These are phyloP conservation scores for Lerema accius DNA, from an alignment of 1,140 invertebrate species.

Conservation along the genomic window DNA sequence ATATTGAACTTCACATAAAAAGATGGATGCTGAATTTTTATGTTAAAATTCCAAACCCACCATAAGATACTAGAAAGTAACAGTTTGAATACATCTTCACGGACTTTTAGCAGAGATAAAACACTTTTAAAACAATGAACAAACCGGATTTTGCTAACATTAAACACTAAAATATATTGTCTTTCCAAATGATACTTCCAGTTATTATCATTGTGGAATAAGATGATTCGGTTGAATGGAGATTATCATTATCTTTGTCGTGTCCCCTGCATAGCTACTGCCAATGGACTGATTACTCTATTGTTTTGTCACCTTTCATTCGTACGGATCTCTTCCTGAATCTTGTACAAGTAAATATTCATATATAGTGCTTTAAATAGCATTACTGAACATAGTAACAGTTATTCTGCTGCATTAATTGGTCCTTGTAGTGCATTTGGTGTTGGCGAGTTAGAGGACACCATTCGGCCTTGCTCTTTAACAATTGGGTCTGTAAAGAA, in stretches of 20 bases:
- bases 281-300: conserved; percentile 58
- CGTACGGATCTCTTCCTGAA: conserved; percentile 62
- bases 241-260: conserved; percentile 52
- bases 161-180: conserved; percentile 82
- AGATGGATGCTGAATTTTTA: conserved; percentile 59
- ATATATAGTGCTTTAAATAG: conserved; percentile 76
- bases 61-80: conserved; percentile 66
- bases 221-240: conserved; percentile 63
- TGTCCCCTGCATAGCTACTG: conserved; percentile 55
- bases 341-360: conserved; percentile 79
- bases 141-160: conserved; percentile 78
- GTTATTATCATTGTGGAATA: conserved; percentile 55
- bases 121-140: conserved; percentile 78
- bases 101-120: conserved; percentile 71
- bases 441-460: conserved; percentile 81
- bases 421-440: conserved; percentile 81
- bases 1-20: conserved; percentile 69
- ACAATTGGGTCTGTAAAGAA: conserved; percentile 94
- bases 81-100: conserved; percentile 64
- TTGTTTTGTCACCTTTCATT: conserved; percentile 47
- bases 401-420: conserved; percentile 80
- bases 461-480: conserved; percentile 92
- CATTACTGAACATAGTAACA: conserved; percentile 66
- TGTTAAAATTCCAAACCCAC: conserved; percentile 60
- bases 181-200: conserved; percentile 77